A percentile compares a stretch with the other conserved stretches of the same genome.
These are phyloP conservation scores for Hepsetus odoe DNA, from an alignment of 2,113 vertebrate species.

Conservation along the genomic window DNA sequence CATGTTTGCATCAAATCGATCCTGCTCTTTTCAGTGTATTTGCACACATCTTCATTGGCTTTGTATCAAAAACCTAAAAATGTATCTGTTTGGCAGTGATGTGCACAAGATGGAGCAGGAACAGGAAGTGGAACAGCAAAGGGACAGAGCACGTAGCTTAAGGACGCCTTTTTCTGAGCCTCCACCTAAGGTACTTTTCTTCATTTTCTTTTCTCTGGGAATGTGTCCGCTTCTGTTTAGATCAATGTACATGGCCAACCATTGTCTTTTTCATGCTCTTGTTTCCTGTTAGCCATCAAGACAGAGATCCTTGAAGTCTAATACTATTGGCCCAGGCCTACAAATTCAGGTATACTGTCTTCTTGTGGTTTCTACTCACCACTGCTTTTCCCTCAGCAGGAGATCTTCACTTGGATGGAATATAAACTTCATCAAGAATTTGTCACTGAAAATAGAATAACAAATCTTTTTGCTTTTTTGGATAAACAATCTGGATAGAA, in stretches of 20 bases:
- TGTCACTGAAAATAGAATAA: no score
- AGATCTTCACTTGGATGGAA: background rate
- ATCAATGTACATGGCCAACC: background rate
- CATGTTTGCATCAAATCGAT: no score
- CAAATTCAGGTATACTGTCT: conserved; percentile 63
- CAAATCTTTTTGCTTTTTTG: no score
- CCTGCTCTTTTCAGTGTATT: no score
- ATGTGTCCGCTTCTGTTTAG: background rate
- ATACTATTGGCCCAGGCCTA: conserved; percentile 51
- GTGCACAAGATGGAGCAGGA: conserved; percentile 84
- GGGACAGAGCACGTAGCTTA: conserved; percentile 64
- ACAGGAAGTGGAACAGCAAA: conserved; percentile 73
- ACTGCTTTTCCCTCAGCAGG: background rate
- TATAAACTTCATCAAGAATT: background rate
- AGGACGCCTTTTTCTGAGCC: conserved; percentile 74
- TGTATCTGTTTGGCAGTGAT: conserved; percentile 73
- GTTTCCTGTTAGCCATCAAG: conserved; percentile 72
- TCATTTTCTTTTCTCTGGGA: background rate
- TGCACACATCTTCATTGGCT: background rate
- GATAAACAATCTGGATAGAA: no score
- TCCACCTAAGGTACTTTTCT: conserved; percentile 85
- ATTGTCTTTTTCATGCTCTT: background rate
- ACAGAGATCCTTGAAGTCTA: conserved; percentile 47
- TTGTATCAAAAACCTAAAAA: background rate
- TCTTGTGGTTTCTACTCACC: background rate